Base-by-base conservation (phyloP, 2,888 invertebrate species). In the Agonopterix alstromeriana region DNA sequence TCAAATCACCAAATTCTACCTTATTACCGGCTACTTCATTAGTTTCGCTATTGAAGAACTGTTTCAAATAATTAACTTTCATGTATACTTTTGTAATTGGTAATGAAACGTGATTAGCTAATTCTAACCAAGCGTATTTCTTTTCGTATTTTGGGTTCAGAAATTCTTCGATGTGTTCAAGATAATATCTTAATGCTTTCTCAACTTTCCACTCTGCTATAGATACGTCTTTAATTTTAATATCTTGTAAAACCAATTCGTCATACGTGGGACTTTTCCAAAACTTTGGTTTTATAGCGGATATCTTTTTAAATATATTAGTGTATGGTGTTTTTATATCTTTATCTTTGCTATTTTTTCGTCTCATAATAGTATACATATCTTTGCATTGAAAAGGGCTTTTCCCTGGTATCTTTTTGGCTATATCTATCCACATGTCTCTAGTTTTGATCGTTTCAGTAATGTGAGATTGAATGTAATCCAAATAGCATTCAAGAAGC, bases 1-100 rank as follows among this genome's bases (percentile, higher is more conserved):
- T 43, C 1, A 75, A 43, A 0, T 62, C 65, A 0, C 56, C 58
- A 48, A 70, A 77, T 12, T 62, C 57, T 0, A 65, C 60, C 7
- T 60, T 62, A 10, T 63, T 58, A 0, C 67, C 68, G 0, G 61
- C 59, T 0, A 68, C 59, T 46, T 65, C 63, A 5, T 65, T 62
- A 0, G 69, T 69, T 1, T 73, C 74, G 1, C 55, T 54, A 10
- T 70, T 67, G 14, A 66, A 82, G 1, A 60, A 65, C 49, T 82
- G 73, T 49, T 85, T 86, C 38, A 88, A 63, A 63, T 76, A 83
- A 44, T 81, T 81, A 0, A 88, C 67, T 59, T 87, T 87, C 45
- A 79, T 80, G 11, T 75, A 82, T 1, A 83, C 63, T 61, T 77
- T 82, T 0, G 62, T 67, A 0, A 82, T 65, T 0, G 84, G 77